Percentiles rank a stretch among this genome's conserved stretches.
Evolutionary conservation across 2,113 vertebrate species (phyloP).

Genomic region (Micronycteris hirsuta): DNA sequence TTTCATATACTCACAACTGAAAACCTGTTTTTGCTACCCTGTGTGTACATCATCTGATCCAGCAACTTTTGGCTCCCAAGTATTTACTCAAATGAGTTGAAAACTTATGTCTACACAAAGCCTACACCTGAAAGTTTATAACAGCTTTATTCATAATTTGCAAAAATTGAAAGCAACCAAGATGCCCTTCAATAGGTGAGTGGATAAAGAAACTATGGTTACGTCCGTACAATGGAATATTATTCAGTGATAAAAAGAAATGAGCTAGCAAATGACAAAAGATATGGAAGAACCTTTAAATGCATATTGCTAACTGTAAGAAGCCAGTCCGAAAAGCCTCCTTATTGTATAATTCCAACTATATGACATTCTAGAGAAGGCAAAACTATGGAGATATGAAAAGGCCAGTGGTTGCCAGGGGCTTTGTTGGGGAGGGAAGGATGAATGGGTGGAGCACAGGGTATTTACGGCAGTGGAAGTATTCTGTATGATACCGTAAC

Average conservation of each 20-base stretch:
- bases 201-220: not conserved
- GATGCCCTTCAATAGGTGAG: not conserved
- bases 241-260: not conserved
- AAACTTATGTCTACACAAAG: not conserved
- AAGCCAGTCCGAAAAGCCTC: not conserved
- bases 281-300: not conserved
- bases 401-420: not conserved
- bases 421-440: not conserved
- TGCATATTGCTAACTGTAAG: not conserved
- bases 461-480: not conserved
- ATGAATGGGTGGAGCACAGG: not conserved
- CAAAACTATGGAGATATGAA: not conserved
- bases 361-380: not conserved
- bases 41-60: not conserved
- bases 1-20: not conserved
- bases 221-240: not conserved
- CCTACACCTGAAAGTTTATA: not conserved
- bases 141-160: not conserved
- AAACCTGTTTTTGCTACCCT: not conserved
- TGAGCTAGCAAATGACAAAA: not conserved
- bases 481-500: not conserved
- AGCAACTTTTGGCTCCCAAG: not conserved
- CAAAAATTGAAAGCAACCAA: not conserved
- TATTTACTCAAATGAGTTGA: not conserved
- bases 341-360: not conserved